A percentile compares a stretch with the other conserved stretches of the same genome.
Conservation (phyloP, 1,140 invertebrate genomes). For the Meloidogyne exigua region DNA sequence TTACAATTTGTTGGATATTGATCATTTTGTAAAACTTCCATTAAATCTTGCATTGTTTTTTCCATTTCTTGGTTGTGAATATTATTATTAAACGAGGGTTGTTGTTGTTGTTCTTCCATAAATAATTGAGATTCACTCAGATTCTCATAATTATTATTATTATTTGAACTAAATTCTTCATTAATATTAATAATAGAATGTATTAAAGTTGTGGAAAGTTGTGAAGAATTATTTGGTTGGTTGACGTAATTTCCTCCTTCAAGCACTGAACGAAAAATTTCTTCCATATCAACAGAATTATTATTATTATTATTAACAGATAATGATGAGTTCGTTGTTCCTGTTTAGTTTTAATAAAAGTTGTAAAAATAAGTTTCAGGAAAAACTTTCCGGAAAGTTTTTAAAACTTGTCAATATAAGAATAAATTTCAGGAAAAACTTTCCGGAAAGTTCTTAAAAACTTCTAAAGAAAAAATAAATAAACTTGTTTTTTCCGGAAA, state of each 20-base stretch:
- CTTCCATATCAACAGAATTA: not conserved
- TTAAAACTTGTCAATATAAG: no score
- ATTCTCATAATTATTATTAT: not conserved
- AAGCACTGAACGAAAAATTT: constrained; percentile 24
- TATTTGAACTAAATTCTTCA: not conserved
- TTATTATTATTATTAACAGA: not conserved
- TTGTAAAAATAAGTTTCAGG: not conserved
- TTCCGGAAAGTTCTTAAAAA: no score
- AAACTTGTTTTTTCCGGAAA: no score
- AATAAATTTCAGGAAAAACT: no score
- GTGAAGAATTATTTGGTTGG: not conserved
- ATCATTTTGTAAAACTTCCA: constrained; percentile 26
- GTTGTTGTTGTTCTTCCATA: not conserved
- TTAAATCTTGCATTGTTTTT: constrained; percentile 22
- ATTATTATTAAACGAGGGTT: not conserved
- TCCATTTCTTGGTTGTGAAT: not conserved
- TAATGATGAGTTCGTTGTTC: not conserved
- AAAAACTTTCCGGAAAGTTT: not conserved
- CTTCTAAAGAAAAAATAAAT: no score
- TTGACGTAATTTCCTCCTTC: not conserved
- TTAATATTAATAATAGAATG: not conserved
- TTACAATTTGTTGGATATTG: constrained; percentile 1
- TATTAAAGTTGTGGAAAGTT: not conserved
- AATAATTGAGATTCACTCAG: not conserved
- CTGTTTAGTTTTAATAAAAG: not conserved